Conservation (phyloP, 2,888 invertebrate species). For the Encarsia formosa region DNA sequence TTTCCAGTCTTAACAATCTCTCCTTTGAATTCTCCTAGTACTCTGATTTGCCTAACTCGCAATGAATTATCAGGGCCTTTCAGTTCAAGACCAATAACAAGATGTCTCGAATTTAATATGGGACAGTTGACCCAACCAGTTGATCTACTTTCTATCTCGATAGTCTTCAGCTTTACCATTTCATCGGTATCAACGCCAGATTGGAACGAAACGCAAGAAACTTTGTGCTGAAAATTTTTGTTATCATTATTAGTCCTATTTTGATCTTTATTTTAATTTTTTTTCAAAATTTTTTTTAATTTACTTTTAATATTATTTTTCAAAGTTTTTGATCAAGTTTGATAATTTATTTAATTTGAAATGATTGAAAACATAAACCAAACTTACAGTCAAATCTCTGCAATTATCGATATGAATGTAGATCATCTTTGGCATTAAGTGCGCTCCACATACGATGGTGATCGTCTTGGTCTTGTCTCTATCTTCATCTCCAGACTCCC, state of each 20-base stretch:
- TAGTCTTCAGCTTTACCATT: slow-evolving; percentile 69
- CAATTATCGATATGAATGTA: slow-evolving; percentile 94
- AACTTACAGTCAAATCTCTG: slow-evolving; percentile 74
- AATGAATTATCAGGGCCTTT: slow-evolving; percentile 90
- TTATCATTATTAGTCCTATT: no score
- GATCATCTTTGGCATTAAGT: slow-evolving; percentile 67
- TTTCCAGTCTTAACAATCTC: slow-evolving; percentile 55
- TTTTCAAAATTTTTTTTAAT: no score
- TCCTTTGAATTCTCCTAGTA: slow-evolving; percentile 63
- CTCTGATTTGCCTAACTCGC: slow-evolving; percentile 77
- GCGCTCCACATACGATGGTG: slow-evolving; percentile 63
- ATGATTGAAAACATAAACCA: no score
- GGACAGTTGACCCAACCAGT: slow-evolving; percentile 91
- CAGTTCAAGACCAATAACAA: slow-evolving; percentile 73
- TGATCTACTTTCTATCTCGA: slow-evolving; percentile 81
- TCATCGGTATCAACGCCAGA: slow-evolving; percentile 81
- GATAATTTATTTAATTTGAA: no score
- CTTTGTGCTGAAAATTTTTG: slow-evolving; percentile 75
- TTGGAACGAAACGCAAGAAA: slow-evolving; percentile 78
- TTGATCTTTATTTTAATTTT: no score
- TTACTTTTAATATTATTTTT: no score
- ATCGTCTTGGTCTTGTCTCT: slow-evolving; percentile 86
- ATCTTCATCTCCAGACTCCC: slow-evolving; percentile 98
- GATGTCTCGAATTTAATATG: slow-evolving; percentile 59
- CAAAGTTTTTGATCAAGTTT: slow-evolving; percentile 5